Percentiles rank a stretch among this genome's conserved stretches.
phyloP scores from a whole-genome alignment of 1,140 invertebrate genomes.

The Caenorhabditis latens region DNA sequence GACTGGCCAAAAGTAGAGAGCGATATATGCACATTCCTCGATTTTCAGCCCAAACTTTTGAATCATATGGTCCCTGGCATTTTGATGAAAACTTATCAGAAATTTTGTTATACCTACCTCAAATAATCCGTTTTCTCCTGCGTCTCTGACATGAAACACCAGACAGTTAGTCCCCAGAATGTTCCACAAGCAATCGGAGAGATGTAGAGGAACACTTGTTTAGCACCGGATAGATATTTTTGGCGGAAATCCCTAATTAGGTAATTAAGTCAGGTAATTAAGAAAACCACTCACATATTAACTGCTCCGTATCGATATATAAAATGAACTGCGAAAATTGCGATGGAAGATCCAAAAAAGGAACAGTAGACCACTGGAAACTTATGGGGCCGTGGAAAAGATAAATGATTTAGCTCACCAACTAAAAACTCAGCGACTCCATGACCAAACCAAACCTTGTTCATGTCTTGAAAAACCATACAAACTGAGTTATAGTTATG shows the following conservation, averaged over 20 bases:
- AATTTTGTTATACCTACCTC: neutral
- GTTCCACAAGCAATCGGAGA: neutral
- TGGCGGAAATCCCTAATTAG: neutral
- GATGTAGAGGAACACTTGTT: neutral
- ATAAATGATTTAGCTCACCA: neutral
- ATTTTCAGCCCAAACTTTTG: neutral
- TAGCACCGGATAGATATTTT: neutral
- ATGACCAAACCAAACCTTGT: neutral
- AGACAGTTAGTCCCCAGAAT: neutral
- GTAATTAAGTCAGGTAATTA: too few relatives aligned
- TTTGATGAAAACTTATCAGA: neutral
- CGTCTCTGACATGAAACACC: neutral
- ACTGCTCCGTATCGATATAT: neutral
- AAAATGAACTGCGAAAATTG: neutral
- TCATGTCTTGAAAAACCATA: neutral
- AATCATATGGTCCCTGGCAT: neutral
- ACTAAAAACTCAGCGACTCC: neutral
- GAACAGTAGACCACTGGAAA: slow-evolving; percentile 6
- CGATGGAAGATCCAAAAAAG: neutral
- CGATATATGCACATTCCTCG: neutral
- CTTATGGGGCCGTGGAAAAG: neutral
- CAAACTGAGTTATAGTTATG: neutral
- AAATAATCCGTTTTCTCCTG: neutral
- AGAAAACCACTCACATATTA: too few relatives aligned
- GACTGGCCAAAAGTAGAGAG: neutral